Evolutionary conservation across 2,113 vertebrate species (phyloP).

Genomic region (Strix aluco): DNA sequence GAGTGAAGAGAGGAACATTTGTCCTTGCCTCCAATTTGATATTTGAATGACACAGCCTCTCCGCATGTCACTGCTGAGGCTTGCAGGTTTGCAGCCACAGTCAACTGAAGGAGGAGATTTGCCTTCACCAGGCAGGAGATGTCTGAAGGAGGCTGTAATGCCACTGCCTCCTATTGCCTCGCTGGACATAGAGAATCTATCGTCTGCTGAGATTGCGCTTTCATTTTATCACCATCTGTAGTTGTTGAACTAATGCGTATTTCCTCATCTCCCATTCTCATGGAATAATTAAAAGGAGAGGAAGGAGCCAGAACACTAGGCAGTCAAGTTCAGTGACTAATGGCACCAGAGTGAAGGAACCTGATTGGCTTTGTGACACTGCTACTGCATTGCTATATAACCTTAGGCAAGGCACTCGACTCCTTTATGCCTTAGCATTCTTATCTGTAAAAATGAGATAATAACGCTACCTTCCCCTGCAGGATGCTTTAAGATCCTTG

Average conservation of each 20-base stretch:
- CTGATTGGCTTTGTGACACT: background rate
- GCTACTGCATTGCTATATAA: background rate
- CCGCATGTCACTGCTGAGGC: background rate
- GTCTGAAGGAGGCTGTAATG: background rate
- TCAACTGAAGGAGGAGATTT: background rate
- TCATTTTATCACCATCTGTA: background rate
- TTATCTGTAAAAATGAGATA: background rate
- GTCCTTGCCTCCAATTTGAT: background rate
- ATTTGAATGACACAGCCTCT: background rate
- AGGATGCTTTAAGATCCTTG: background rate
- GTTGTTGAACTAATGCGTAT: background rate
- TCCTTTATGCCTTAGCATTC: background rate
- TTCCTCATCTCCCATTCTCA: background rate
- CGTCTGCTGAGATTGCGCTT: background rate
- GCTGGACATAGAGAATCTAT: background rate
- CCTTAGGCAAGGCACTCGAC: background rate
- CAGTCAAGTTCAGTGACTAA: background rate
- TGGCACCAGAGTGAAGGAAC: background rate
- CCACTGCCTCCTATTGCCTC: background rate
- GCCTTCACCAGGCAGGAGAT: background rate
- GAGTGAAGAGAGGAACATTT: background rate
- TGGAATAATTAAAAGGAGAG: background rate
- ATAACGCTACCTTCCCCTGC: background rate
- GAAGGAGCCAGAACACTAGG: background rate
- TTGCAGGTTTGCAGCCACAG: background rate